A percentile compares a stretch with the other conserved stretches of the same genome.
phyloP scores from a whole-genome alignment of 1,140 invertebrate genomes.

The Musca domestica region DNA sequence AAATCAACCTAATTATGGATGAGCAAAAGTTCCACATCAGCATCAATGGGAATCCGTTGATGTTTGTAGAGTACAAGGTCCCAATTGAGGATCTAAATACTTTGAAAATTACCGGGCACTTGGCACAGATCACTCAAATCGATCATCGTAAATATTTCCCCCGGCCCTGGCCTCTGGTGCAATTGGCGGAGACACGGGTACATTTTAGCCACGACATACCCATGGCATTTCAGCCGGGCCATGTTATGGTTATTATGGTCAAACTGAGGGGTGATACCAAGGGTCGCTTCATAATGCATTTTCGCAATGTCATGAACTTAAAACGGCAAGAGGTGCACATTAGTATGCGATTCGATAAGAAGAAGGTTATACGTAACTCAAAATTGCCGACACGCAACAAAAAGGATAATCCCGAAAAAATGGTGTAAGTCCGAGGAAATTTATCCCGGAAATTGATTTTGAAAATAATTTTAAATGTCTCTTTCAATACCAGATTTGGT shows the following conservation, averaged over 20 bases:
- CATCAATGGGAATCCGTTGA: not conserved
- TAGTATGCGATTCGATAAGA: not conserved
- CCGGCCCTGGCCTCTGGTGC: not conserved
- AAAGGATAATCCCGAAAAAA: not conserved
- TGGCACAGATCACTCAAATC: not conserved
- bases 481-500: slow-evolving; percentile 4
- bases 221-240: not conserved
- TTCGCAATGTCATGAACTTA: not conserved
- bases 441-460: no score
- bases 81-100: not conserved
- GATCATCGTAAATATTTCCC: slow-evolving; percentile 13
- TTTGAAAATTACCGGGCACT: not conserved
- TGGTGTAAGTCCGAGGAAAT: no score
- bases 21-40: not conserved
- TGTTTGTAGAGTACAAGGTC: not conserved
- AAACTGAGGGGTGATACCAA: not conserved
- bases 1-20: not conserved
- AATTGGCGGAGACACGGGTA: not conserved
- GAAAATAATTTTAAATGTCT: not conserved
- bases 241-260: not conserved
- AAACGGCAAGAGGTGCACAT: not conserved
- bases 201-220: slow-evolving; percentile 7
- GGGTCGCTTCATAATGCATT: not conserved
- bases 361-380: not conserved
- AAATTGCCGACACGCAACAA: not conserved